phyloP scores from a whole-genome alignment of 1,140 invertebrate species.

The Rhynchophorus ferrugineus region DNA sequence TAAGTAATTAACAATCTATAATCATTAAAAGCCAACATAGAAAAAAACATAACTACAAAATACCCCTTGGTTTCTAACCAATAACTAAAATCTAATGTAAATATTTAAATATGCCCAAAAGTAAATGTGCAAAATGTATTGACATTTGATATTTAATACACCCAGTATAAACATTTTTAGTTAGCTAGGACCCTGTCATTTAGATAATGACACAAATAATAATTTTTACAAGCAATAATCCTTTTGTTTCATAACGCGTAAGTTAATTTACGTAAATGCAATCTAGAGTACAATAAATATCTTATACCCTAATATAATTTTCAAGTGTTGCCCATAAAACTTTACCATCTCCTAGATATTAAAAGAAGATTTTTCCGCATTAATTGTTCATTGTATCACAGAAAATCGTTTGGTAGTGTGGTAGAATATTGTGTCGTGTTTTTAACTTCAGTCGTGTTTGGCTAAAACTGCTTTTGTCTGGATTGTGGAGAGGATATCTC shows the following conservation, averaged over 20 bases:
- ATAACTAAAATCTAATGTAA: too few species aligned
- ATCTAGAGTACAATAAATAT: constrained; percentile 5
- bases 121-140: too few species aligned
- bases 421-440: not conserved
- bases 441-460: not conserved
- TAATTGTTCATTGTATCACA: not conserved
- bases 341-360: constrained; percentile 1
- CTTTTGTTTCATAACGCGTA: not conserved
- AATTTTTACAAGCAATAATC: not conserved
- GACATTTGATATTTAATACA: too few species aligned
- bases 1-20: too few species aligned
- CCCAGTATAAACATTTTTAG: too few species aligned
- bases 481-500: constrained; percentile 1
- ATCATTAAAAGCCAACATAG: too few species aligned
- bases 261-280: constrained; percentile 11
- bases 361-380: constrained; percentile 6
- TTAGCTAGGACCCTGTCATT: not conserved
- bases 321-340: constrained; percentile 12
- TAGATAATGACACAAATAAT: not conserved
- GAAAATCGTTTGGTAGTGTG: not conserved
- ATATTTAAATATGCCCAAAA: too few species aligned
- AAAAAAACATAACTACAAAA: too few species aligned
- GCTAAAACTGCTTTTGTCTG: not conserved
- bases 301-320: constrained; percentile 13
- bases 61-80: too few species aligned